Evolutionary conservation across 37 sponge, comb jelly and placozoan species (phyloP).

Genomic region (Cliona cf. orientalis): DNA sequence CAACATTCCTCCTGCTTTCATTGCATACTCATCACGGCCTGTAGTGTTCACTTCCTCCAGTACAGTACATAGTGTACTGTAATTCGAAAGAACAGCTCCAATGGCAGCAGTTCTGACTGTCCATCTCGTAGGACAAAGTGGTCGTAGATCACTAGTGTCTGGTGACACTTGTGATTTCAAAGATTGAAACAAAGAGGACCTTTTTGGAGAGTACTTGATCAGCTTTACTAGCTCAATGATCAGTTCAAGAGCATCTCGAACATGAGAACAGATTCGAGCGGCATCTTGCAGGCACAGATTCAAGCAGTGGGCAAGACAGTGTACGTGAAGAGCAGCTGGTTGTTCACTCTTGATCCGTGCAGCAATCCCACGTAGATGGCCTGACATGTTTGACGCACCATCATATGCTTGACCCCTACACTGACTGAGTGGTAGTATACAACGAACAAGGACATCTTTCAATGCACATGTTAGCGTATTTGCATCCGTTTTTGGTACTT

Average conservation of each 20-base stretch:
- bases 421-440: slow-evolving; percentile 37
- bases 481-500: slow-evolving; percentile 74
- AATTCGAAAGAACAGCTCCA: slow-evolving; percentile 49
- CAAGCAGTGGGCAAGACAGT: slow-evolving; percentile 37
- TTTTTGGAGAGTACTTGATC: slow-evolving; percentile 65
- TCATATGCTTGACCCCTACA: slow-evolving; percentile 72
- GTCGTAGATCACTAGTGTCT: slow-evolving; percentile 11
- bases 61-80: slow-evolving; percentile 28
- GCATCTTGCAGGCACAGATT: slow-evolving; percentile 37
- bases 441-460: slow-evolving; percentile 38
- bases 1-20: slow-evolving; percentile 33
- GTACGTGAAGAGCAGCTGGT: slow-evolving; percentile 54
- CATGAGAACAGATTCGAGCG: neutral
- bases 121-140: slow-evolving; percentile 73
- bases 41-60: slow-evolving; percentile 39
- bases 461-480: slow-evolving; percentile 34
- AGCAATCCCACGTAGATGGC: slow-evolving; percentile 56
- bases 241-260: neutral
- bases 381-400: slow-evolving; percentile 63
- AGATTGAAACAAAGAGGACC: slow-evolving; percentile 17
- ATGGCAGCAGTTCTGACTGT: slow-evolving; percentile 66
- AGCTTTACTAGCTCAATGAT: slow-evolving; percentile 19
- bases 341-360: slow-evolving; percentile 3
- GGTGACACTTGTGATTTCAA: slow-evolving; percentile 15
- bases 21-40: slow-evolving; percentile 61